Percentiles rank a stretch among this genome's conserved stretches.
Evolutionary conservation across 1,140 invertebrate species (phyloP).

Genomic region (Drosophila nigrodunni): DNA sequence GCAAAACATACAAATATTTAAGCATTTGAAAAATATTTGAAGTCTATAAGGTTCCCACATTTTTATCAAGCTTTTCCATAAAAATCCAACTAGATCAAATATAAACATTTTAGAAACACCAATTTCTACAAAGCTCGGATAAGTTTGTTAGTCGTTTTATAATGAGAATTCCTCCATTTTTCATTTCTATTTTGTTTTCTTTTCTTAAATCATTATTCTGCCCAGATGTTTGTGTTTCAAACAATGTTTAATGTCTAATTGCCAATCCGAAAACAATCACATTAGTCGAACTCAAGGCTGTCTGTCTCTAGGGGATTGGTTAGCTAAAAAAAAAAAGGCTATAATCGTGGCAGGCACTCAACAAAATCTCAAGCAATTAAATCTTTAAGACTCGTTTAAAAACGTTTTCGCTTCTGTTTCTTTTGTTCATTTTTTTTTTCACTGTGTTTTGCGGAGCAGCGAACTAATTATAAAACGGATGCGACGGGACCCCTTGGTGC

Average conservation of each 20-base stretch:
- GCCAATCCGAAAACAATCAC: conserved; percentile 72
- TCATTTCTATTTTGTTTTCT: not conserved
- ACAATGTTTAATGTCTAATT: conserved; percentile 39
- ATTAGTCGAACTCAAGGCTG: conserved; percentile 60
- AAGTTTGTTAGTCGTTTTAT: no score
- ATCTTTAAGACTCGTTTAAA: conserved; percentile 79
- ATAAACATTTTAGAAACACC: no score
- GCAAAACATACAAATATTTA: no score
- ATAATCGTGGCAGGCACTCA: conserved; percentile 69
- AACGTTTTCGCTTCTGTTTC: conserved; percentile 45
- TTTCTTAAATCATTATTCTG: not conserved
- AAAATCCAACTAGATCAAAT: no score
- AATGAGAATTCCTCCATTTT: not conserved
- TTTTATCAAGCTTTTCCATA: no score
- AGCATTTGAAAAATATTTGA: no score
- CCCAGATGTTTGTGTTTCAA: conserved; percentile 8
- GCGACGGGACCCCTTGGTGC: conserved; percentile 39
- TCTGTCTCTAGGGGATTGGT: not conserved
- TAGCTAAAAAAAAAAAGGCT: conserved; percentile 8
- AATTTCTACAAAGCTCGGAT: no score
- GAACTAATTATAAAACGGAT: conserved; percentile 81
- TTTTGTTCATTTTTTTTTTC: not conserved
- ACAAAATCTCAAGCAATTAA: conserved; percentile 73
- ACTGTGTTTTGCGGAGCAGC: conserved; percentile 32
- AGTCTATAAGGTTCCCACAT: no score